These are phyloP conservation scores for Trypoxylon attenuatum DNA, from an alignment of 2,888 invertebrate species.

Conservation along the genomic window DNA sequence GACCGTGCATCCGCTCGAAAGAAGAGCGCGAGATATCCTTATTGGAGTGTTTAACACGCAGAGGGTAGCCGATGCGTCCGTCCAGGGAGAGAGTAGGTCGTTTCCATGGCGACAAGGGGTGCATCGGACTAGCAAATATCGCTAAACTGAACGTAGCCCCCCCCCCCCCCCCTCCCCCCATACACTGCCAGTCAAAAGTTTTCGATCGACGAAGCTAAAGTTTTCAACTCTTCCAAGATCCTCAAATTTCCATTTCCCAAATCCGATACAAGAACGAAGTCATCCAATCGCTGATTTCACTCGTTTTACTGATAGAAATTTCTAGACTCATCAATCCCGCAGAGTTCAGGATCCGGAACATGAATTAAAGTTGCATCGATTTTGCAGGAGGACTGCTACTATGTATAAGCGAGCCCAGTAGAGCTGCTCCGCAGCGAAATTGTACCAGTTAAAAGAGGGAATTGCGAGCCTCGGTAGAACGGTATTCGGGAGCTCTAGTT, in stretches of 20 bases:
- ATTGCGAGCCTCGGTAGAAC: no score
- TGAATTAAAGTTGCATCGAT: no score
- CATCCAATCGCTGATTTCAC: no score
- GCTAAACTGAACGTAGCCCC: constrained; percentile 60
- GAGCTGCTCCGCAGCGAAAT: no score
- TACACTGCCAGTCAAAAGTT: neutral
- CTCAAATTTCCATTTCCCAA: constrained; percentile 3
- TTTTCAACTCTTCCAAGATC: no score
- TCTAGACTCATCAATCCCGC: constrained; percentile 11
- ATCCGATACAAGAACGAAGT: neutral
- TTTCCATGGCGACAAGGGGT: constrained; percentile 72
- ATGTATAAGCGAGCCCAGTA: no score
- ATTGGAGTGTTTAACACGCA: constrained; percentile 62
- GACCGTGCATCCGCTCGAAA: constrained; percentile 34
- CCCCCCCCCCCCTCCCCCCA: constrained; percentile 44
- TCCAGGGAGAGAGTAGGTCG: constrained; percentile 73
- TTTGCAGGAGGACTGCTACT: no score
- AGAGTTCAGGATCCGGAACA: no score
- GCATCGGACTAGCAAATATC: constrained; percentile 65
- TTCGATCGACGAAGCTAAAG: no score
- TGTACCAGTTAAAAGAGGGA: no score
- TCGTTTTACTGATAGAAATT: no score
- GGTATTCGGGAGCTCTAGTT: no score
- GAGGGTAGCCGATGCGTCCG: constrained; percentile 64
- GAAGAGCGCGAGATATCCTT: constrained; percentile 59